Evolutionary conservation across 1,140 invertebrate genomes (phyloP), one percentile per base, ranked within the genome.

Genomic region (Hylaeus volcanicus): DNA sequence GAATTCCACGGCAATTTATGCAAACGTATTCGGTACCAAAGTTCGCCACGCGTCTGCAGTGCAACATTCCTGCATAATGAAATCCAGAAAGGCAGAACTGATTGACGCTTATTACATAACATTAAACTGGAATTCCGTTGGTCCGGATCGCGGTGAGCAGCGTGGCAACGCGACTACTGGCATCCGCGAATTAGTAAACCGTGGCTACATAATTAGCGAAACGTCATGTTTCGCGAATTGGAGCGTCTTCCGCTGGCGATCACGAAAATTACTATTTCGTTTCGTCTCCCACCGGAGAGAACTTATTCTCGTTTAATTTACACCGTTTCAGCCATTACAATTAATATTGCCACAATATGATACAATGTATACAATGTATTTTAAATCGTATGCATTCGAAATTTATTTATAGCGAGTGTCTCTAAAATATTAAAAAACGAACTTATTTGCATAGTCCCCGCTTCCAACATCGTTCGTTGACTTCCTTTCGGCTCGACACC

Each of bases 61-160:
- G 45, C 68, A 39, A 58, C 75, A 78, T 78, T 78, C 75, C 68
- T 63, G 75, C 75, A 69, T 78, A 78, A 78, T 53, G 75, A 41
- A 63, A 78, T 53, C 43, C 75, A 78, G 75, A 72, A 78, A 78
- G 61, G 66, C 68, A 72, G 68, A 72, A 43, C 75, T 60, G 68
- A 71, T 78, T 43, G 45, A 48, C 58, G 55, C 12, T 58, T 43
- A 43, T 78, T 78, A 72, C 58, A 72, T 78, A 78, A 78, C 66
- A n/a, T 45, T 45, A 41, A 39, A 26, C 11, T 77, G 66, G 75
- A 77, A 77, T 78, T 72, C 51, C 55, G 55, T 11, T 43, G 64
- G 64, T 11, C 60, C 58, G 6, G 51, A 56, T 66, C 63, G 74
- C 63, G 26, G 45, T 51, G 45, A 77, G 75, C 51, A 78, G 45